Conservation (phyloP, 2,113 vertebrate genomes). For the Panthera uncia region DNA sequence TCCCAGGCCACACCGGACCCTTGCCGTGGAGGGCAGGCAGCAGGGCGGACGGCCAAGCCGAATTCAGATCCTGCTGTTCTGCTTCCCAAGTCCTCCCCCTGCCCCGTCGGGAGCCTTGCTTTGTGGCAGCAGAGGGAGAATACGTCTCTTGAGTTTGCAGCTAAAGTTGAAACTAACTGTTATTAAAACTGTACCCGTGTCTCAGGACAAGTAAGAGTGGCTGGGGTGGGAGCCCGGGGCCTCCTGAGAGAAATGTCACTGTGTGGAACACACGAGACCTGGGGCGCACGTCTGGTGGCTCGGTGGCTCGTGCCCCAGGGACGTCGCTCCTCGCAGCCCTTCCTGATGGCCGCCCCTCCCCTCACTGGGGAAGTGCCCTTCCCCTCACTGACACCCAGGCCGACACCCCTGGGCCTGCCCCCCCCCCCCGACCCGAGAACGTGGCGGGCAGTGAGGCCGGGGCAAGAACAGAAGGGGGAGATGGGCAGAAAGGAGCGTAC, state of each 20-base stretch:
- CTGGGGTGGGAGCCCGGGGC: not conserved
- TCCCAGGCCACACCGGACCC: fast-evolving
- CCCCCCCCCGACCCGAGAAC: not conserved
- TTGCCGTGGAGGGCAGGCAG: not conserved
- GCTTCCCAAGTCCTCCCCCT: not conserved
- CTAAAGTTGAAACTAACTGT: not conserved
- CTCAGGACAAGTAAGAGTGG: not conserved
- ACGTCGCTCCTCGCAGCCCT: not conserved
- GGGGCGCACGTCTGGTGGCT: fast-evolving
- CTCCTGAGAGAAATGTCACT: not conserved
- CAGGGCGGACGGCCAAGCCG: not conserved
- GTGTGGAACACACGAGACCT: not conserved
- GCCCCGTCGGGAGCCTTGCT: not conserved
- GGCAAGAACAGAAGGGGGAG: not conserved
- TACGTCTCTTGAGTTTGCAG: not conserved
- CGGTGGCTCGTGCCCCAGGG: fast-evolving
- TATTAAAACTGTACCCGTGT: not conserved
- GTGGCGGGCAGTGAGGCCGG: not conserved
- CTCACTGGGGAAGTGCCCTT: too few species aligned
- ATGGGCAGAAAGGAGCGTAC: not conserved
- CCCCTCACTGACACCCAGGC: not conserved
- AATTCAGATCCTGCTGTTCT: not conserved
- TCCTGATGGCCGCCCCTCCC: not conserved
- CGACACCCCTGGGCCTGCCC: not conserved
- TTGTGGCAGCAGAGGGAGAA: not conserved